Base-by-base conservation (phyloP, 2,113 vertebrate species). In the Elephantulus edwardii region DNA sequence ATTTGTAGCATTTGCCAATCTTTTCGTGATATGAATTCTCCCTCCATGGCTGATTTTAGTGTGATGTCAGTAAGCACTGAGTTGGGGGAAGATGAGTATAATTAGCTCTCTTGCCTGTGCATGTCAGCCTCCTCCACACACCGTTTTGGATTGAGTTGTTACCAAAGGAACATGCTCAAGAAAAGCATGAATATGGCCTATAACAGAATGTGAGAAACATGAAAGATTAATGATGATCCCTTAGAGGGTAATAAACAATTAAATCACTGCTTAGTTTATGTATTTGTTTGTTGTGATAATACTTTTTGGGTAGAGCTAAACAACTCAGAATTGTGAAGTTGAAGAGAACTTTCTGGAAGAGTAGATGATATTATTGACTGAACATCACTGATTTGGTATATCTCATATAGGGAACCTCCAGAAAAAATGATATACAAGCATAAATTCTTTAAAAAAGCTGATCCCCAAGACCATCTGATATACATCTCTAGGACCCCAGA, bases 401-500 rank as follows among this genome's bases (percentile, higher is more conserved):
- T 54, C 30, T 83, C 26, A 44, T 46, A 7, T 28, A 50, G 75
- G 20, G 8, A 12, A 5, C 42, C 54, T 68, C 26, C 9, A 58
- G 76, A 48, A 93, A 66, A 92, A 14, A 20, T 17, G 52, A 46
- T 5, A 92, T 0, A 60, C 10, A 54, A 19, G 17, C n/a, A 58
- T 42, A 74, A 17, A 52, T 78, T 71, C 89, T 84, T 28, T 17
- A 93, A 79, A 93, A 79, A 64, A 87, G 62, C 38, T 56, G 12
- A 11, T 71, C 22, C 70, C 11, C 52, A n/a, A 8, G 26, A 13
- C 60, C 30, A 3, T 78, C 70, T 16, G 17, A 28, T 40, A 28
- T 10, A 38, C 6, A 56, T 22, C 48, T 46, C 16, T 26, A 50
- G 3, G 4, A 3, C 48, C 75, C 40, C 5, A 35, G 20, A 19